Evolutionary conservation across 2,888 invertebrate species (phyloP).

Genomic region (Meiosimyza platycephala): DNA sequence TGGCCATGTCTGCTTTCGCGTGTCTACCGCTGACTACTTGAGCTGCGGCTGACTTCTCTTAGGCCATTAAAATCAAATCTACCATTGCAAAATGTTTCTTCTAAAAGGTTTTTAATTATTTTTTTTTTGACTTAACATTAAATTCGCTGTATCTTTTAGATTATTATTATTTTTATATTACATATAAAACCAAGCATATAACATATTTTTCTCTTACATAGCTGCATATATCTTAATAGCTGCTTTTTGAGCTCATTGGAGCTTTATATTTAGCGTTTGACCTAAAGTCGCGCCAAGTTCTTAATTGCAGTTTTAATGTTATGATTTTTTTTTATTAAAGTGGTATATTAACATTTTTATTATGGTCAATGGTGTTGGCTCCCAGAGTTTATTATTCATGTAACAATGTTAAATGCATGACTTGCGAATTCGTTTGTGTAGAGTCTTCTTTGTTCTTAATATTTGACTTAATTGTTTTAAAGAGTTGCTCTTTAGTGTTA

Average conservation of each 20-base stretch:
- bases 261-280: background rate
- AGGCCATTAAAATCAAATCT: too few relatives aligned
- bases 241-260: too few relatives aligned
- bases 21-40: conserved; percentile 14
- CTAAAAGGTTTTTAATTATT: too few relatives aligned
- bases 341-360: conserved; percentile 2
- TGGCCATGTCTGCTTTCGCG: conserved; percentile 6
- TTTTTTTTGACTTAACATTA: too few relatives aligned
- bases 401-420: conserved; percentile 2
- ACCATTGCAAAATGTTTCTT: too few relatives aligned
- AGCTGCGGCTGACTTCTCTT: background rate
- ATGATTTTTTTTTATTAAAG: conserved; percentile 5
- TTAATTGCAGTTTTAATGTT: conserved; percentile 16
- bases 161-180: too few relatives aligned
- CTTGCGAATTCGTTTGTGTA: background rate
- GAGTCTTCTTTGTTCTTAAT: background rate
- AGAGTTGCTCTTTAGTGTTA: background rate
- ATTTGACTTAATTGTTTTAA: conserved; percentile 1
- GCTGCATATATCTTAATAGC: too few relatives aligned
- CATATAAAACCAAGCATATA: too few relatives aligned
- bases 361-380: background rate
- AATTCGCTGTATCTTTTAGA: too few relatives aligned
- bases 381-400: background rate
- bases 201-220: too few relatives aligned
- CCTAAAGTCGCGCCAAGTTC: conserved; percentile 13